Base-by-base conservation (phyloP, 1,140 invertebrate genomes). In the Reticulitermes speratus region DNA sequence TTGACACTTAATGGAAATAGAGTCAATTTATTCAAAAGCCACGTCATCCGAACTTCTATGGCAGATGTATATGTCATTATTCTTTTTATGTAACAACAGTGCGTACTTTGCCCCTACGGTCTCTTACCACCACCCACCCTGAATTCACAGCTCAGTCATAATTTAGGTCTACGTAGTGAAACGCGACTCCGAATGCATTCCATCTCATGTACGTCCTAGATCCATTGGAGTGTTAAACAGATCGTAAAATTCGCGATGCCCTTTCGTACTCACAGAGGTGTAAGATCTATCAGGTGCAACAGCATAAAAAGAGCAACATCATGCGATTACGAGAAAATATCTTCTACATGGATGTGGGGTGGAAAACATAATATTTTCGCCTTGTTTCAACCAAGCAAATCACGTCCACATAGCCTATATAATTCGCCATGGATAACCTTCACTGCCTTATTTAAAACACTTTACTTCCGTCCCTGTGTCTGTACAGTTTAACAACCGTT, bases 21-120 rank as follows among this genome's bases (percentile, higher is more conserved):
- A 75, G 65, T 75, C 65, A 75, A 75, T 75, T 75, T 75, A 75
- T 75, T 75, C 65, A 75, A 75, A 30, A 75, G 65, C 65, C 65
- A 75, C 65, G 65, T 75, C 65, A 75, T 75, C 65, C 65, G 8
- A 75, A 75, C 25, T 75, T 30, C 11, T 75, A 75, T 75, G n/a
- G 65, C 65, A 75, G 65, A 25, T 75, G 65, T 8, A 65, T 65
- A 75, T 75, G 65, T 8, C 65, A 75, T 75, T 75, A 25, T 30
- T 75, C n/a, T 75, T 75, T 75, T 75, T 21, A 75, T 75, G 25
- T 11, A 75, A 75, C n/a, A 75, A 30, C n/a, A 30, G n/a, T 75
- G n/a, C 30, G n/a, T 75, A 16, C n/a, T 75, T 14, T 30, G 52
- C 52, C 16, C 52, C 14, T 16, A 25, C 30, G 65, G 59, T 30